Evolutionary conservation across 2,888 invertebrate species (phyloP).

Genomic region (Polylopha cassiicola): DNA sequence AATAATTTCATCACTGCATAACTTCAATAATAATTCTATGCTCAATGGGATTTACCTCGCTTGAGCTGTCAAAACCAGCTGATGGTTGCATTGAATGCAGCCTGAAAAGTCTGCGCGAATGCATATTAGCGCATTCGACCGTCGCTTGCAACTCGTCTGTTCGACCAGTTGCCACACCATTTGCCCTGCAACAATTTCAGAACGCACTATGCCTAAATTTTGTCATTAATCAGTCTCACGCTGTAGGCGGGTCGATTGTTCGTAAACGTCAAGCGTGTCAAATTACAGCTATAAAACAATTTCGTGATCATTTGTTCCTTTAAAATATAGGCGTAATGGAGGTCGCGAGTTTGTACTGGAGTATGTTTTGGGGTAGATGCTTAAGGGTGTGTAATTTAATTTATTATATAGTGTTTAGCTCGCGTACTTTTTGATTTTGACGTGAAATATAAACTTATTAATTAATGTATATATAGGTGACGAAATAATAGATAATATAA

Average conservation of each 20-base stretch:
- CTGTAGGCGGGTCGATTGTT: conserved; percentile 34
- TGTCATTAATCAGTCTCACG: conserved; percentile 38
- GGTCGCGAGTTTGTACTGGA: too few relatives aligned
- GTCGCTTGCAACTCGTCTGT: conserved; percentile 48
- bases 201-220: conserved; percentile 35
- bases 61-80: conserved; percentile 47
- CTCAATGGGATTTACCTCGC: conserved; percentile 37
- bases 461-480: too few relatives aligned
- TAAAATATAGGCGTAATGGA: too few relatives aligned
- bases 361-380: too few relatives aligned
- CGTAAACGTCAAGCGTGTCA: conserved; percentile 30
- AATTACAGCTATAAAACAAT: too few relatives aligned
- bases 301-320: too few relatives aligned
- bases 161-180: conserved; percentile 51
- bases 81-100: conserved; percentile 34
- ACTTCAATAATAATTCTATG: conserved; percentile 8
- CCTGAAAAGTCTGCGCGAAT: conserved; percentile 51
- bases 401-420: too few relatives aligned
- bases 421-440: too few relatives aligned
- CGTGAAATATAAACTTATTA: too few relatives aligned
- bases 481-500: too few relatives aligned
- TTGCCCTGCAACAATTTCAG: conserved; percentile 46
- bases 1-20: too few relatives aligned
- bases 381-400: too few relatives aligned
- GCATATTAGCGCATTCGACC: conserved; percentile 60